Evolutionary conservation across 2,888 invertebrate genomes (phyloP).

Genomic region (Melipona bicolor): DNA sequence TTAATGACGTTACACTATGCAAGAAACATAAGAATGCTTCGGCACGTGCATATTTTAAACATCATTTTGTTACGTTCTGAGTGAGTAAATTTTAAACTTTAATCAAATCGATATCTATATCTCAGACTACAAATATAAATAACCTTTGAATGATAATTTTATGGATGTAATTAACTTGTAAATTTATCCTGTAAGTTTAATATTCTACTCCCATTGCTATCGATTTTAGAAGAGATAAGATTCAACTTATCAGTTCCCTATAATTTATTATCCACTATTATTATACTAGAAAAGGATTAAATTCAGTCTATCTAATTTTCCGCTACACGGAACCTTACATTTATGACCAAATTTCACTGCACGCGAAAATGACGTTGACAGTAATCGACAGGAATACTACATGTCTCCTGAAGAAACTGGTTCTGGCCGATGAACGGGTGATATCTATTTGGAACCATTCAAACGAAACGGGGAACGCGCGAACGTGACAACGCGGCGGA

Average conservation of each 20-base stretch:
- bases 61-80: neutral
- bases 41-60: neutral
- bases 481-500: constrained; percentile 14
- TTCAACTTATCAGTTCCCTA: neutral
- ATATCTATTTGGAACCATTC: neutral
- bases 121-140: neutral
- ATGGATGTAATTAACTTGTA: neutral
- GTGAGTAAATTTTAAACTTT: too few species aligned
- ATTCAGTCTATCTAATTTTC: neutral
- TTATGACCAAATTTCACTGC: neutral
- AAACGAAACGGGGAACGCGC: constrained; percentile 4
- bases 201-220: neutral
- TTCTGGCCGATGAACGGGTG: neutral
- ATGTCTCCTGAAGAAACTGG: neutral
- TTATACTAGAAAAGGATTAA: neutral
- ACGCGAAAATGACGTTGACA: neutral
- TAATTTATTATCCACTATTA: neutral
- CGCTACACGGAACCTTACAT: neutral
- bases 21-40: neutral
- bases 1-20: neutral
- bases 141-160: neutral
- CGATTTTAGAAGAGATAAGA: neutral
- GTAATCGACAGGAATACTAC: neutral
- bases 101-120: too few species aligned
- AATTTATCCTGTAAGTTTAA: neutral